These are phyloP conservation scores for Cylloceria caligata DNA, from an alignment of 2,888 invertebrate species.

Conservation along the genomic window DNA sequence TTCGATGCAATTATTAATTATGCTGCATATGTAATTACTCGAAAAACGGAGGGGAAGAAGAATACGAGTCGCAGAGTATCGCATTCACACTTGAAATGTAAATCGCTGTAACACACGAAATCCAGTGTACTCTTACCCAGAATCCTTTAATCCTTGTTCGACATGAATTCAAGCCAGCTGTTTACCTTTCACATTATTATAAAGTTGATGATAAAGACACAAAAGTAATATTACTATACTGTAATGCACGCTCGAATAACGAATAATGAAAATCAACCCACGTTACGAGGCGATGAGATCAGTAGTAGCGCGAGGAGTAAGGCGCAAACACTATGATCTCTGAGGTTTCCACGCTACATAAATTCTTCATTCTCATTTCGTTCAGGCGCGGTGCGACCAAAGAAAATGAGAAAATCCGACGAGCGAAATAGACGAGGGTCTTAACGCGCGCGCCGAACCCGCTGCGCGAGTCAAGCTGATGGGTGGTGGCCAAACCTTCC, in stretches of 20 bases:
- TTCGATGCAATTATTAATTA: no score
- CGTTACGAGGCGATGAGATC: not conserved
- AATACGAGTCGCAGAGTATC: no score
- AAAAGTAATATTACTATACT: constrained; percentile 30
- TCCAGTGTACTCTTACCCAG: no score
- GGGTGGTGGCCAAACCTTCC: constrained; percentile 10
- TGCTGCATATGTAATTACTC: no score
- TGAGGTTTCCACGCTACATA: constrained; percentile 61
- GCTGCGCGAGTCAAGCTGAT: constrained; percentile 13
- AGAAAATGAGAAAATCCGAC: constrained; percentile 57
- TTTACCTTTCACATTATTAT: not conserved
- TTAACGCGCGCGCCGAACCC: not conserved
- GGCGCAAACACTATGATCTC: constrained; percentile 16
- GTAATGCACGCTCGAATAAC: constrained; percentile 40
- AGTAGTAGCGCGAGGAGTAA: not conserved
- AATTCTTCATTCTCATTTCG: constrained; percentile 65
- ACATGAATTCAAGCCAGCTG: not conserved
- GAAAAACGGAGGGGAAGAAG: no score
- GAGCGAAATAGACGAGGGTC: constrained; percentile 34
- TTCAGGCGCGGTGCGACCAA: constrained; percentile 44
- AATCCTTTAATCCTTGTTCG: not conserved
- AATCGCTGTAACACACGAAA: no score
- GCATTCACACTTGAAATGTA: no score
- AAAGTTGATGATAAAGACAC: not conserved
- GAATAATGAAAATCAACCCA: constrained; percentile 61